These are phyloP conservation scores for Cyprinella venusta DNA, from an alignment of 2,797 vertebrate genomes.

Conservation along the genomic window DNA sequence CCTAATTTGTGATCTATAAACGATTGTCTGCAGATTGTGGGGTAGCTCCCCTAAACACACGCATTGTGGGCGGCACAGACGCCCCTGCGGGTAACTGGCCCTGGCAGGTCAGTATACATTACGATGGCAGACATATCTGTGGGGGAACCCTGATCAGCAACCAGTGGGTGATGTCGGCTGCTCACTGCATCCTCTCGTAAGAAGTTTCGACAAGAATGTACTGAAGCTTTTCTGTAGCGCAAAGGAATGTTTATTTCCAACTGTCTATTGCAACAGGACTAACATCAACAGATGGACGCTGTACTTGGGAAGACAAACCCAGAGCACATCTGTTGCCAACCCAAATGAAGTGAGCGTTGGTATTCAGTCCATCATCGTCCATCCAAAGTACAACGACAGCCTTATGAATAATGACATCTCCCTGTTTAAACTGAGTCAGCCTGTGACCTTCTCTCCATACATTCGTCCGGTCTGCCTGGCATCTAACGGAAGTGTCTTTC, in stretches of 20 bases:
- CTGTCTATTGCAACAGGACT: neutral
- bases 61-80: slow-evolving; percentile 66
- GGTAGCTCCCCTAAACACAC: slow-evolving; percentile 63
- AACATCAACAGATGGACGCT: slow-evolving; percentile 37
- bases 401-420: slow-evolving; percentile 67
- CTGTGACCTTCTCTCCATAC: slow-evolving; percentile 67
- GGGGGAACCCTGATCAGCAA: slow-evolving; percentile 72
- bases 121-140: slow-evolving; percentile 46
- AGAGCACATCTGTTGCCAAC: slow-evolving; percentile 42
- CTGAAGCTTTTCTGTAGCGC: neutral
- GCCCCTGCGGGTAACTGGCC: slow-evolving; percentile 69
- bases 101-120: slow-evolving; percentile 71
- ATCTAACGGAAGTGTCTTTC: slow-evolving; percentile 62
- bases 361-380: slow-evolving; percentile 60
- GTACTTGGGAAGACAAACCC: slow-evolving; percentile 68
- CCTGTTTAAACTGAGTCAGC: slow-evolving; percentile 68
- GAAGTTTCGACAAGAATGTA: neutral
- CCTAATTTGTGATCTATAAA: neutral
- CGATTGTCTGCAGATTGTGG: slow-evolving; percentile 68
- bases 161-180: slow-evolving; percentile 73
- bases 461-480: slow-evolving; percentile 82
- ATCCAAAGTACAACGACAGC: slow-evolving; percentile 64
- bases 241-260: neutral
- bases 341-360: slow-evolving; percentile 57
- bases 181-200: slow-evolving; percentile 68